Evolutionary conservation across 2,113 vertebrate species (phyloP), one percentile per base, ranked within the genome.

Genomic region (Salvelinus namaycush): DNA sequence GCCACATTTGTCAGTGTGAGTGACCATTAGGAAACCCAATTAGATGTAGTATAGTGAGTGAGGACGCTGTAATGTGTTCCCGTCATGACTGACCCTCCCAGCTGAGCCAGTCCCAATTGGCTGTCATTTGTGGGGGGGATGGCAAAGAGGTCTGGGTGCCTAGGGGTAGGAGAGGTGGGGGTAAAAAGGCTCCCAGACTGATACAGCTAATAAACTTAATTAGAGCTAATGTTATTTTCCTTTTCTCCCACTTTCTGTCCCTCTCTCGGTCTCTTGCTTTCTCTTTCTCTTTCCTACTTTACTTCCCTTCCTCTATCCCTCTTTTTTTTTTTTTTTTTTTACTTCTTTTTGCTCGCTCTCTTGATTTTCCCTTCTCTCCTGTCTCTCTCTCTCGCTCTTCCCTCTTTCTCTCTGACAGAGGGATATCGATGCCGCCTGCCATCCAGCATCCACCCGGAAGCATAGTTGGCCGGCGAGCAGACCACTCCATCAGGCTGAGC

Each of bases 161-260:
- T 39, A 7, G n/a, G 31, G 29, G 18, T 14, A 13, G 31, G 20
- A 14, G 11, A 20, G 26, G 26, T 22, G 65, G 13, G 26, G 26
- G 31, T 66, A 18, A 18, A 34, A 66, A 54, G 70, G 66, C 27
- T 31, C 66, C 26, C 1, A 1, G 90, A 91, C 83, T 90, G 91
- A 92, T 92, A 88, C 89, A 89, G 90, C 87, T 91, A 92, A 90
- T 93, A 93, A 93, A 93, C 90, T 92, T 92, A 87, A 92, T 93
- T 92, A 90, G 91, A 90, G 88, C 85, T 91, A 93, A 91, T 91
- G 87, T 84, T 83, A 82, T 69, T 72, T 64, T 68, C 81, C 82
- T 78, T 84, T 74, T 75, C 18, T 68, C 68, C 57, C 26, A 62
- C 48, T 62, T 34, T 6, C 6, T 34, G 34, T 7, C 34, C 6